A percentile compares a stretch with the other conserved stretches of the same genome.
Evolutionary conservation across 1,140 invertebrate genomes (phyloP).

Genomic region (Drosophila equinoxialis): DNA sequence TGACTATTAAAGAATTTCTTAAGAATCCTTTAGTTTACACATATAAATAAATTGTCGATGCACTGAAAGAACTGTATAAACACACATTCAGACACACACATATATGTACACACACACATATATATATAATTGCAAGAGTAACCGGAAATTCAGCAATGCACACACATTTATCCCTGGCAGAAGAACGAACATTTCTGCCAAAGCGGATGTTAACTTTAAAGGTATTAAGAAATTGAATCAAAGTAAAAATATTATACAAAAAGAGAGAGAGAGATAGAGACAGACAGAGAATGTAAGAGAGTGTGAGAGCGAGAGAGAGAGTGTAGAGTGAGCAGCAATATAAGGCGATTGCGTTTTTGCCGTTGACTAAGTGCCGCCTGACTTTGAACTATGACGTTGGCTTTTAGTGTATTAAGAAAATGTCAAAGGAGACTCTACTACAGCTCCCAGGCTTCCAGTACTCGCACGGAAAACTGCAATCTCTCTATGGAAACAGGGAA

Average conservation of each 20-base stretch:
- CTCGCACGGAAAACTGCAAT: too few relatives aligned
- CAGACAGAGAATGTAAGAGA: not conserved
- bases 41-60: not conserved
- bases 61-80: not conserved
- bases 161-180: constrained; percentile 14
- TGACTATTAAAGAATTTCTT: constrained; percentile 1
- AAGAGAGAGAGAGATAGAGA: constrained; percentile 23
- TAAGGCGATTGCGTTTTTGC: constrained; percentile 61
- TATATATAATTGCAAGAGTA: constrained; percentile 3
- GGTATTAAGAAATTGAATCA: constrained; percentile 81
- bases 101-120: too few relatives aligned
- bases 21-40: not conserved
- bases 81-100: not conserved
- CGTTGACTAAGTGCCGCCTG: constrained; percentile 66
- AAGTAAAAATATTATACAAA: constrained; percentile 72
- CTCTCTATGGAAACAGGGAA: not conserved
- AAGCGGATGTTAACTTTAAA: constrained; percentile 79
- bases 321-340: constrained; percentile 22
- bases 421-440: constrained; percentile 46
- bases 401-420: constrained; percentile 77
- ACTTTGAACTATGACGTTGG: constrained; percentile 76
- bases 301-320: not conserved
- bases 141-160: constrained; percentile 41
- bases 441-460: constrained; percentile 18
- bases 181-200: constrained; percentile 51